Conservation (phyloP, 2,797 vertebrate genomes). For the Peromyscus melanophrys region DNA sequence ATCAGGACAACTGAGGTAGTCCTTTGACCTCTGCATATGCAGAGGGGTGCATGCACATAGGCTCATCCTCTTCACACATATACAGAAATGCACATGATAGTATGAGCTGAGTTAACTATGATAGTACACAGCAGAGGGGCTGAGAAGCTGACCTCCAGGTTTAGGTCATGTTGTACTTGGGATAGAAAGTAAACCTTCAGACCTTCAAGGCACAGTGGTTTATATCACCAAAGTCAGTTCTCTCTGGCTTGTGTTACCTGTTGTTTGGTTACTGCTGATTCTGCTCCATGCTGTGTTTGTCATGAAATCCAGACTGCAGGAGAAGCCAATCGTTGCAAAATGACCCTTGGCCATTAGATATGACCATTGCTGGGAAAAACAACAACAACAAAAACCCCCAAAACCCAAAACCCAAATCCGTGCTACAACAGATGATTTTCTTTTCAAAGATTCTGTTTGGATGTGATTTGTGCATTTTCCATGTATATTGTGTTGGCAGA, state of each 20-base stretch:
- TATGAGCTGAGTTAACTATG: not conserved
- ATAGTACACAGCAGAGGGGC: not conserved
- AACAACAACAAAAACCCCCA: not conserved
- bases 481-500: not conserved
- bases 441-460: conserved; percentile 37
- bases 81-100: not conserved
- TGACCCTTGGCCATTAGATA: not conserved
- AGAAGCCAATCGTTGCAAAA: not conserved
- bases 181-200: not conserved
- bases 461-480: not conserved
- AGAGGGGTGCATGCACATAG: not conserved
- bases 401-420: not conserved
- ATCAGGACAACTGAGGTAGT: not conserved
- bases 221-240: not conserved
- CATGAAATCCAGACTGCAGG: not conserved
- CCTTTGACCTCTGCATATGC: not conserved
- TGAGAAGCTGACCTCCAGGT: conserved; percentile 7
- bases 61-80: not conserved
- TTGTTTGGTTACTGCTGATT: not conserved
- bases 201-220: not conserved
- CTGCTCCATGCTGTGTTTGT: not conserved
- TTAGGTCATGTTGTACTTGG: not conserved
- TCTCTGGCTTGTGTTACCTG: not conserved
- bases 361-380: not conserved
- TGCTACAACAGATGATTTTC: not conserved